A percentile compares a stretch with the other conserved stretches of the same genome.
These are phyloP conservation scores for Periophthalmus modestus DNA, from an alignment of 2,113 vertebrate species.

Conservation along the genomic window DNA sequence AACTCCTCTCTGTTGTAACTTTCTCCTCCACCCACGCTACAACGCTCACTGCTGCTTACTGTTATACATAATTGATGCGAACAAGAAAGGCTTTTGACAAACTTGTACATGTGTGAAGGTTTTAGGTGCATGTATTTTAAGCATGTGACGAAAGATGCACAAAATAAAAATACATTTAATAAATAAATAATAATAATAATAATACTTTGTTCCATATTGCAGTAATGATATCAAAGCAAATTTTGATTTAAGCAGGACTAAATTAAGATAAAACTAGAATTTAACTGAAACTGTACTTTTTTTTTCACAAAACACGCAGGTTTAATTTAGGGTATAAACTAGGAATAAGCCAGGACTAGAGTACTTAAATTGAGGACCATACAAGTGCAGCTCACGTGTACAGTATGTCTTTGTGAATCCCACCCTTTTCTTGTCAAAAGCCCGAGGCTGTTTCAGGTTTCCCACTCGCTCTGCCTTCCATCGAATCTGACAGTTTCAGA, in stretches of 20 bases:
- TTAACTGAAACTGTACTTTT: not conserved
- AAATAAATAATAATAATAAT: not conserved
- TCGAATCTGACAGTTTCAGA: constrained; percentile 7
- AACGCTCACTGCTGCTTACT: constrained; percentile 39
- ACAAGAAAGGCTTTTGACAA: constrained; percentile 54
- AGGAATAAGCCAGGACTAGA: not conserved
- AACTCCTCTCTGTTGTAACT: constrained; percentile 34
- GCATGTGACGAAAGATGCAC: not conserved
- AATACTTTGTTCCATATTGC: not conserved
- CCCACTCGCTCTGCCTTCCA: constrained; percentile 11
- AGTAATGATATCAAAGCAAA: not conserved
- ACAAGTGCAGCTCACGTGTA: not conserved
- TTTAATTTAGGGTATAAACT: not conserved
- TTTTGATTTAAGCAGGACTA: not conserved
- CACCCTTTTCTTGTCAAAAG: constrained; percentile 21
- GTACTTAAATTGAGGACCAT: not conserved
- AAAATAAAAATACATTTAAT: not conserved
- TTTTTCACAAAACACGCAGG: too few relatives aligned
- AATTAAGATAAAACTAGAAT: not conserved
- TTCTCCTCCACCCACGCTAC: constrained; percentile 21
- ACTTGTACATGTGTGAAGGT: constrained; percentile 51
- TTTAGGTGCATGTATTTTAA: not conserved
- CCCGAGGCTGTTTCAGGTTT: constrained; percentile 19
- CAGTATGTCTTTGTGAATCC: constrained; percentile 3
- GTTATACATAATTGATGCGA: constrained; percentile 68